Evolutionary conservation across 2,888 invertebrate species (phyloP), one percentile per base, ranked within the genome.

Genomic region (Xestia xanthographa): DNA sequence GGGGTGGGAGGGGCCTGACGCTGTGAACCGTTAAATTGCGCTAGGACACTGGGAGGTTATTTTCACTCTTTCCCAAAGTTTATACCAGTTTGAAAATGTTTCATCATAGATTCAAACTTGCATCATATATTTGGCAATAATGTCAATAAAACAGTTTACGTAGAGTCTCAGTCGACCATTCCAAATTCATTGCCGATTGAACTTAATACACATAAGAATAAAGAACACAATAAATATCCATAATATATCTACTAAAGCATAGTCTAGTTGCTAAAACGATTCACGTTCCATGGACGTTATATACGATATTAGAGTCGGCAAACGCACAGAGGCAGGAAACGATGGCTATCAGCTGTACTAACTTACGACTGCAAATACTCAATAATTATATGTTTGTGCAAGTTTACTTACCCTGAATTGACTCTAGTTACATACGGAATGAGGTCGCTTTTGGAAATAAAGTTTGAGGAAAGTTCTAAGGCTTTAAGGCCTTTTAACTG

Each of bases 301-400:
- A 1, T 66, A 50, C 58, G 43, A 80, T 56, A 65, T 80, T 43
- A 72, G 17, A 63, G 56, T 34, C 56, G 34, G 48, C 14, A 48
- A 65, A 80, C 50, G 69, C 50, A 62, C 34, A 65, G 58, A 50
- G 56, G 26, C 56, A 72, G 66, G 66, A 80, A 78, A 53, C 50
- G 73, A 80, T 53, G 4, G 50, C 65, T 50, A 73, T 78, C 73
- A 17, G 29, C 11, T n/a, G 34, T 38, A 60, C 43, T 58, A 60
- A 66, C 34, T 43, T 66, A 78, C 65, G 20, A 73, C 77, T 73
- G 26, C 34, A 66, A 66, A 80, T 71, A 63, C 62, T 38, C 11
- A 11, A 71, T 79, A 79, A 63, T 79, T 71, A 71, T 53, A 62
- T 71, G 45, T 71, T 63, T 53, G 29, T n/a, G 38, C 62, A 63